Base-by-base conservation (phyloP, 2,113 vertebrate species). In the Kryptolebias marmoratus region DNA sequence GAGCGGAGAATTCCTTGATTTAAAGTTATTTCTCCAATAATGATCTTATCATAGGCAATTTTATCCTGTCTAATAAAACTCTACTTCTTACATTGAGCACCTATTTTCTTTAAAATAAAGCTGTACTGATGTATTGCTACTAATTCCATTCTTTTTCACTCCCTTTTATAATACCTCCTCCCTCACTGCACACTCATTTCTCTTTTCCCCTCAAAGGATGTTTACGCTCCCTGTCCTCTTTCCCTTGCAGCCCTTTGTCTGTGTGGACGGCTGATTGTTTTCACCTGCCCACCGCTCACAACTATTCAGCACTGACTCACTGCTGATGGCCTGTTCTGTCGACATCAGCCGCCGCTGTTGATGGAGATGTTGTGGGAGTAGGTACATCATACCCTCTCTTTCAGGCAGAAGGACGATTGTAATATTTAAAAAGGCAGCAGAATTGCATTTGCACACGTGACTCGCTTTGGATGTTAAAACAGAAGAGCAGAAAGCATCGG, bases 231-330 rank as follows among this genome's bases (percentile, higher is more conserved):
- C 71, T 71, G 54, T 73, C 71, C 70, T 74, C 39, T 79, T 42
- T 70, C 65, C 75, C 50, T 71, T 22, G 69, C 42, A 68, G 71
- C 68, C 69, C 55, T 83, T 77, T 71, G 78, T 86, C 71, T 71
- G 63, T 42, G 75, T 16, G 49, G 62, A 73, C 30, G 49, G 30
- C 59, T 77, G 60, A 87, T 78, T 79, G 71, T 80, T 68, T 83
- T 80, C 84, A 79, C 81, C 84, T 85, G 80, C 82, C 74, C 68
- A 71, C 81, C 63, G 73, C 83, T 77, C 71, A 75, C 60, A 82
- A 85, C 84, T 61, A 78, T 72, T 58, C 55, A 13, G 36, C 11
- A 60, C 60, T 86, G 88, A 90, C 80, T 88, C 86, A 82, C 79
- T 57, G 75, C 83, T 63, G 80, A 80, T 27, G 79, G 71, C 78